Conservation (phyloP, 2,797 vertebrate genomes). For the Sebastes itinus region DNA sequence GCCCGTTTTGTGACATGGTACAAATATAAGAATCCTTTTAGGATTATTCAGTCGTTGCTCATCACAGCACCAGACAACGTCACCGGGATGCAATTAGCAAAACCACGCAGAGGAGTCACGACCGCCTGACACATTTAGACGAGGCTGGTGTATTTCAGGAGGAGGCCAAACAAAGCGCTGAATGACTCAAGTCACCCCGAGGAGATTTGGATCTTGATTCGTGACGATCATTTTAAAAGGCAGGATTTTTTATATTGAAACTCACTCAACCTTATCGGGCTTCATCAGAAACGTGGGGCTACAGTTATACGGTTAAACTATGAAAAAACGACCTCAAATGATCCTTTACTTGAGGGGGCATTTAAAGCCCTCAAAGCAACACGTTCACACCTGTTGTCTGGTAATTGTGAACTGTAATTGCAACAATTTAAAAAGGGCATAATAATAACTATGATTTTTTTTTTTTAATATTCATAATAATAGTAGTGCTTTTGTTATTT, state of each 20-base stretch:
- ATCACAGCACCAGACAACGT: neutral
- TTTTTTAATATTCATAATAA: neutral
- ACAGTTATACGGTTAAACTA: neutral
- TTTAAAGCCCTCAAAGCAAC: neutral
- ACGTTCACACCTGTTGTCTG: conserved; percentile 5
- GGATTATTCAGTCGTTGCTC: conserved; percentile 17
- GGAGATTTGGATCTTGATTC: conserved; percentile 2
- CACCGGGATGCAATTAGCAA: conserved; percentile 9
- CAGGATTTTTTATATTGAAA: neutral
- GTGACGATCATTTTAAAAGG: neutral
- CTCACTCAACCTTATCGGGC: neutral
- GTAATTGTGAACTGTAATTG: neutral
- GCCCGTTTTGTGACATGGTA: neutral
- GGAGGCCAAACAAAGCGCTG: conserved; percentile 10
- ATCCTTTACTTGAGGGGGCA: neutral
- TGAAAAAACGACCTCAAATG: neutral
- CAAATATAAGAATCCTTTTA: neutral
- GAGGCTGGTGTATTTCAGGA: conserved; percentile 17
- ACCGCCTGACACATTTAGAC: conserved; percentile 26
- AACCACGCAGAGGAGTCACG: conserved; percentile 19
- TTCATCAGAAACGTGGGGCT: neutral
- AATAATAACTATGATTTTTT: conserved; percentile 3
- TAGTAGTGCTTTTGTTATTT: conserved; percentile 3
- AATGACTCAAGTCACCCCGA: conserved; percentile 41
- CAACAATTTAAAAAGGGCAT: conserved; percentile 1